phyloP scores from a whole-genome alignment of 35 echinoderm and acorn worm species.

The Strongylocentrotus purpuratus region DNA sequence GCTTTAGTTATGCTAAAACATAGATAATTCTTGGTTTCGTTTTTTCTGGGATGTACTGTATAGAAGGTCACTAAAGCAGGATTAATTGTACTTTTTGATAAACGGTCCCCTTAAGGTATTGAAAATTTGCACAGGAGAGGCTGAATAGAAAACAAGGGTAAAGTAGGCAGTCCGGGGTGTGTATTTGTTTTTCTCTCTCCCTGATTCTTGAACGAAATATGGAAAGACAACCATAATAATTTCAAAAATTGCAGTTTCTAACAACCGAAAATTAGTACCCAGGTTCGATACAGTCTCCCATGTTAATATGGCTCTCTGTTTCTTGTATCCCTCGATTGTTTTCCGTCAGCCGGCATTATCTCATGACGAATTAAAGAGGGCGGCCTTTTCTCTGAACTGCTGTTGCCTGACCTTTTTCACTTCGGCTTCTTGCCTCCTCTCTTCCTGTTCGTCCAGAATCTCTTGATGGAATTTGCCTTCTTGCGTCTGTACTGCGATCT shows the following conservation, averaged over 20 bases:
- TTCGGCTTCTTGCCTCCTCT: constrained; percentile 79
- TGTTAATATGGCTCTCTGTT: neutral
- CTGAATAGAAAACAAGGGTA: too few relatives aligned
- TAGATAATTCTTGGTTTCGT: too few relatives aligned
- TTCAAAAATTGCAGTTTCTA: neutral
- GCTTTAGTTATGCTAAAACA: too few relatives aligned
- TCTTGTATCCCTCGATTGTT: neutral
- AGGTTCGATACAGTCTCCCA: neutral
- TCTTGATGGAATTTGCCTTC: constrained; percentile 83
- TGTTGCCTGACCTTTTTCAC: constrained; percentile 75
- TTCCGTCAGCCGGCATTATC: neutral
- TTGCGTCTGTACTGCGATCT: constrained; percentile 69
- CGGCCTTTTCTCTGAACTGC: constrained; percentile 84
- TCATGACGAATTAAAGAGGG: constrained; percentile 36
- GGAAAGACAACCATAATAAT: too few relatives aligned
- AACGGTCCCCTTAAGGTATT: too few relatives aligned
- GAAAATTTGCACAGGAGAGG: too few relatives aligned
- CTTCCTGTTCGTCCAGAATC: constrained; percentile 88
- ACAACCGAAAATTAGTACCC: neutral
- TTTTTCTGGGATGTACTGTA: too few relatives aligned
- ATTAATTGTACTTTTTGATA: too few relatives aligned
- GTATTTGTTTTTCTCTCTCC: too few relatives aligned
- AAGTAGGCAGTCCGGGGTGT: too few relatives aligned
- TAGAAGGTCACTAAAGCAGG: too few relatives aligned
- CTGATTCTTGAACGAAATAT: too few relatives aligned